Evolutionary conservation across 2,113 vertebrate genomes (phyloP).

Genomic region (Mobula hypostoma): DNA sequence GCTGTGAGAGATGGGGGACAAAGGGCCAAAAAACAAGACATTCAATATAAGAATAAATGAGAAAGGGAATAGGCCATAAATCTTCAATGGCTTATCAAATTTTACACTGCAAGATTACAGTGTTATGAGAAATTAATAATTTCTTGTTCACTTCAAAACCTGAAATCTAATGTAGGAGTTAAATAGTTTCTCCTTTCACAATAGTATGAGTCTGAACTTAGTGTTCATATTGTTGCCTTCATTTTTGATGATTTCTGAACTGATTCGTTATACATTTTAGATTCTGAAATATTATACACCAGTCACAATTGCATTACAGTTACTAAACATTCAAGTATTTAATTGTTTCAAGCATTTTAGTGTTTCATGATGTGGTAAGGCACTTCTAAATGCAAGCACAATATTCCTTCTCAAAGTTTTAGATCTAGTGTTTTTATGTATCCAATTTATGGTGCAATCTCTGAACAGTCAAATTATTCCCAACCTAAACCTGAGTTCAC

Average conservation of each 20-base stretch:
- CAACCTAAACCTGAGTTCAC: constrained; percentile 12
- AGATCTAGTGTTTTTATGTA: constrained; percentile 32
- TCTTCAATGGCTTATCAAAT: not conserved
- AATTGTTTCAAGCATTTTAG: constrained; percentile 3
- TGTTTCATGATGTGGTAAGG: constrained; percentile 14
- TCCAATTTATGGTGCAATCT: not conserved
- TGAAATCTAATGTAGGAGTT: not conserved
- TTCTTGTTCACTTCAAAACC: not conserved
- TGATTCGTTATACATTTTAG: not conserved
- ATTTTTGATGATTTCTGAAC: not conserved
- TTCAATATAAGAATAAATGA: not conserved
- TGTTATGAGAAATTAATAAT: not conserved
- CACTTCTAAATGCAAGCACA: not conserved
- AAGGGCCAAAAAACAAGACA: not conserved
- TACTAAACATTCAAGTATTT: not conserved
- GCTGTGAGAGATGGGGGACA: not conserved
- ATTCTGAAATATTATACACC: not conserved
- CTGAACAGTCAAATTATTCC: constrained; percentile 26
- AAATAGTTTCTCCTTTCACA: not conserved
- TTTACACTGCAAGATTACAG: not conserved
- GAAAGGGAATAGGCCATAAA: not conserved
- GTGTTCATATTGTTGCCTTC: not conserved
- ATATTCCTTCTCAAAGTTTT: not conserved
- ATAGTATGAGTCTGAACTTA: too few relatives aligned
- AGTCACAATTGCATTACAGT: not conserved